A percentile compares a stretch with the other conserved stretches of the same genome.
These are phyloP conservation scores for Antechinus flavipes DNA, from an alignment of 2,113 vertebrate genomes.

Conservation along the genomic window DNA sequence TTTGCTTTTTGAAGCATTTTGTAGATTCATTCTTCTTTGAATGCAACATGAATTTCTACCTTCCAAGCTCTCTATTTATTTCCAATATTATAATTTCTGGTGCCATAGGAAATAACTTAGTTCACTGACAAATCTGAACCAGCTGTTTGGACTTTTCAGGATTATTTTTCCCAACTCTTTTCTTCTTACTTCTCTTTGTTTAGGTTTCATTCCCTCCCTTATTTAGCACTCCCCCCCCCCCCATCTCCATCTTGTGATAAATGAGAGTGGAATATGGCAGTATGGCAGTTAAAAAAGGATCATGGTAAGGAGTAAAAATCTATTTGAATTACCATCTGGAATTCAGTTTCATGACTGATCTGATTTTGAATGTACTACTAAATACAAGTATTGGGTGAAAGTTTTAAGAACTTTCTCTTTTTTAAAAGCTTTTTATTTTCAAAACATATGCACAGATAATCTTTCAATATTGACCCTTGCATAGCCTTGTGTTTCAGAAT, in stretches of 20 bases:
- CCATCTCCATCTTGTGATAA: neutral
- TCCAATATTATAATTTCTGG: neutral
- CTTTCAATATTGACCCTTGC: too few species aligned
- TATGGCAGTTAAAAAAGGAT: neutral
- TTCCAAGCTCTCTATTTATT: neutral
- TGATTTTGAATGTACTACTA: constrained; percentile 27
- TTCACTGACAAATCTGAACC: neutral
- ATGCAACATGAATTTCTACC: neutral
- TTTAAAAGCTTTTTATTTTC: too few species aligned
- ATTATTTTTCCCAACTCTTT: neutral
- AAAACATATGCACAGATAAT: too few species aligned
- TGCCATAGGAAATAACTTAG: neutral
- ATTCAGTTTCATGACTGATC: constrained; percentile 21
- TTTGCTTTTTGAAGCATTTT: constrained; percentile 9
- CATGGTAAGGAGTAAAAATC: neutral
- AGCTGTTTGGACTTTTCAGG: neutral
- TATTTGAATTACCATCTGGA: neutral
- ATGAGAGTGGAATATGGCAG: neutral
- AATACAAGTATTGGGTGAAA: constrained; percentile 29
- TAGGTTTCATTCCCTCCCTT: neutral
- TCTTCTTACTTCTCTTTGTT: neutral
- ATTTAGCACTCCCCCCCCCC: rapidly evolving
- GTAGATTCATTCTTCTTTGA: constrained; percentile 40
- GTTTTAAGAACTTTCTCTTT: constrained; percentile 11
- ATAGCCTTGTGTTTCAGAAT: too few species aligned